These are phyloP conservation scores for Tachysurus fulvidraco DNA, from an alignment of 2,113 vertebrate species.

Conservation along the genomic window DNA sequence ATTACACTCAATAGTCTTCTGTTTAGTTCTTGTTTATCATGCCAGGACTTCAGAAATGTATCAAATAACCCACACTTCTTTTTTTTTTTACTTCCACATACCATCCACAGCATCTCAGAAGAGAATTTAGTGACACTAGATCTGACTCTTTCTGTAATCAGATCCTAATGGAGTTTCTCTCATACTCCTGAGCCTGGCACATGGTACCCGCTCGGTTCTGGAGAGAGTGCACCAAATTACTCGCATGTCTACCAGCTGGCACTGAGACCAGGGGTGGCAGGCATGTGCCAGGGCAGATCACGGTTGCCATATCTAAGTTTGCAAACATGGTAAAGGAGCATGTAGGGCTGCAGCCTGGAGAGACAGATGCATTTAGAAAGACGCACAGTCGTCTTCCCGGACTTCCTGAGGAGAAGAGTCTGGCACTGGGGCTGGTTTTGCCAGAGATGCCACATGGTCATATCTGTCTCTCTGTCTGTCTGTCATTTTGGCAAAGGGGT, in stretches of 20 bases:
- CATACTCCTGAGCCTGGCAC: conserved; percentile 44
- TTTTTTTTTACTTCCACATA: not conserved
- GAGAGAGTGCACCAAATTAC: conserved; percentile 58
- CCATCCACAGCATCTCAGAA: conserved; percentile 14
- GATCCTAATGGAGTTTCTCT: conserved; percentile 63
- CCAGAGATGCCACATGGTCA: conserved; percentile 66
- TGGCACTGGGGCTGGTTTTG: conserved; percentile 57
- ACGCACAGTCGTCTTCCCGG: conserved; percentile 46
- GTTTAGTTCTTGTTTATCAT: not conserved
- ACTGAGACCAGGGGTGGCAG: conserved; percentile 43
- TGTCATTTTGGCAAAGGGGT: conserved; percentile 12
- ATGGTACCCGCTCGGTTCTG: conserved; percentile 39
- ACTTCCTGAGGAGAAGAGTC: conserved; percentile 69
- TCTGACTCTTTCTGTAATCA: conserved; percentile 61
- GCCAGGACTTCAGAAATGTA: not conserved
- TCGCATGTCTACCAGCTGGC: conserved; percentile 64
- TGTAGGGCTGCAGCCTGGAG: conserved; percentile 4
- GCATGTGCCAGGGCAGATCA: conserved; percentile 53
- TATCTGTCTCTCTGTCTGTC: conserved; percentile 32
- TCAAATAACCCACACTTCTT: not conserved
- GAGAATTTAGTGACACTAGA: conserved; percentile 49
- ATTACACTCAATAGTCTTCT: not conserved
- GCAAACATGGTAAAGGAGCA: conserved; percentile 49
- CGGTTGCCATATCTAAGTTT: conserved; percentile 59
- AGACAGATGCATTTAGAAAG: conserved; percentile 67